Conservation (phyloP, 2,888 invertebrate genomes). For the Steinernema carpocapsae region DNA sequence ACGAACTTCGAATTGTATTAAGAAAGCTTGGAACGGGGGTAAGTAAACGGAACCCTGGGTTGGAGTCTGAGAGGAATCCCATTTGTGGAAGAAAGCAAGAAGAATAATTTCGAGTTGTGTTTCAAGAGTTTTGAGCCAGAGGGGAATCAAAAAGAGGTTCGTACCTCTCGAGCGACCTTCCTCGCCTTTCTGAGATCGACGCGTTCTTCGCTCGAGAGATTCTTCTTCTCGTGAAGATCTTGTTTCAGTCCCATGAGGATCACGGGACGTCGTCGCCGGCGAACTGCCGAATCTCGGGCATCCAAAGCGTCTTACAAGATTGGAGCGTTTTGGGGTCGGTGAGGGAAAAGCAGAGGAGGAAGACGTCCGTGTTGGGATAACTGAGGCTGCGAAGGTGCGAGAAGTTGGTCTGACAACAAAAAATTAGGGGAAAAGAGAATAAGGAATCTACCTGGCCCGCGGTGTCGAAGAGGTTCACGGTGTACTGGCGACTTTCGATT, state of each 20-base stretch:
- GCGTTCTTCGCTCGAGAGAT: neutral
- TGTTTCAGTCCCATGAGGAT: conserved; percentile 63
- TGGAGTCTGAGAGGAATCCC: too few relatives aligned
- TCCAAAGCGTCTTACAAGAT: conserved; percentile 82
- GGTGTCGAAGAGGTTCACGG: conserved; percentile 59
- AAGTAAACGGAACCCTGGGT: too few relatives aligned
- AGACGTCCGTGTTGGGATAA: conserved; percentile 89
- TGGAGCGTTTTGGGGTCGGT: conserved; percentile 86
- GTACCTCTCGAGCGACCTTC: conserved; percentile 36
- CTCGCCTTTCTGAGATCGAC: conserved; percentile 4
- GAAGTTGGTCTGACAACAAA: conserved; percentile 80
- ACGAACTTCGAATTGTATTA: too few relatives aligned
- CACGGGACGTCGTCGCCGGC: conserved; percentile 66
- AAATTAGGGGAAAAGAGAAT: neutral
- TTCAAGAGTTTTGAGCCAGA: too few relatives aligned
- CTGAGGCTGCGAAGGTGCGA: conserved; percentile 85
- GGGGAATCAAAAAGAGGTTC: too few relatives aligned
- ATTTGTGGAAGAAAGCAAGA: too few relatives aligned
- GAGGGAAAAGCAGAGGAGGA: conserved; percentile 89
- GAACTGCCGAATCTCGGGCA: conserved; percentile 77
- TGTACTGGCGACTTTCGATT: conserved; percentile 52
- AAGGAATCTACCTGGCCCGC: conserved; percentile 51
- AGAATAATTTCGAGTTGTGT: too few relatives aligned
- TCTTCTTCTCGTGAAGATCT: conserved; percentile 48
- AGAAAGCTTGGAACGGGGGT: too few relatives aligned